Percentiles rank a stretch among this genome's conserved stretches.
Evolutionary conservation across 2,888 invertebrate species (phyloP).

Genomic region (Conus canariensis): DNA sequence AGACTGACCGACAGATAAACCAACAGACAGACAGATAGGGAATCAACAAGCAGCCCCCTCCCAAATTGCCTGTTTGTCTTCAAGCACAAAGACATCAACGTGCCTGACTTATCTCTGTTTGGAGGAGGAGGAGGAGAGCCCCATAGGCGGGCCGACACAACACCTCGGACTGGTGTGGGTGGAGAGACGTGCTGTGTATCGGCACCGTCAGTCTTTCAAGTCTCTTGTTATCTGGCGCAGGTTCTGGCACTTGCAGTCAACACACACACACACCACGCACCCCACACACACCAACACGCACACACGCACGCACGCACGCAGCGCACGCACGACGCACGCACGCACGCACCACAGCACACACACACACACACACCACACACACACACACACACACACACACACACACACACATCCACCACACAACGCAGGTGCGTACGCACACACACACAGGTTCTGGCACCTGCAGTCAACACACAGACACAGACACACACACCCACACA

Average conservation of each 20-base stretch:
- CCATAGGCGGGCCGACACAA: no score
- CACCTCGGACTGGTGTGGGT: no score
- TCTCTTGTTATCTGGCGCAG: no score
- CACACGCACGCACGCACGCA: no score
- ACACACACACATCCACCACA: conserved; percentile 12
- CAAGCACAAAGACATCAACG: not conserved
- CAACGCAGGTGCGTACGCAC: not conserved
- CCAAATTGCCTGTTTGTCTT: not conserved
- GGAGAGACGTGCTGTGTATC: no score
- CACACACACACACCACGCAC: no score
- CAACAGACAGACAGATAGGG: not conserved
- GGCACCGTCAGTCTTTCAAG: no score
- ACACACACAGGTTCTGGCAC: not conserved
- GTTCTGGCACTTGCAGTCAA: no score
- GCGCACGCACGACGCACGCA: not conserved
- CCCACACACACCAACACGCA: no score
- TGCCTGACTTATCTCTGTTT: no score
- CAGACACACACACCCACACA: not conserved
- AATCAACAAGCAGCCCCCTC: not conserved
- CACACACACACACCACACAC: conserved; percentile 2
- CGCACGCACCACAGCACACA: not conserved
- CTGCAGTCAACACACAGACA: not conserved
- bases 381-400: not conserved
- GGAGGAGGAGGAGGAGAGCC: no score
- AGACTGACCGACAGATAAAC: not conserved